phyloP scores from a whole-genome alignment of 2,113 vertebrate species.

The Sclerurus mexicanus region DNA sequence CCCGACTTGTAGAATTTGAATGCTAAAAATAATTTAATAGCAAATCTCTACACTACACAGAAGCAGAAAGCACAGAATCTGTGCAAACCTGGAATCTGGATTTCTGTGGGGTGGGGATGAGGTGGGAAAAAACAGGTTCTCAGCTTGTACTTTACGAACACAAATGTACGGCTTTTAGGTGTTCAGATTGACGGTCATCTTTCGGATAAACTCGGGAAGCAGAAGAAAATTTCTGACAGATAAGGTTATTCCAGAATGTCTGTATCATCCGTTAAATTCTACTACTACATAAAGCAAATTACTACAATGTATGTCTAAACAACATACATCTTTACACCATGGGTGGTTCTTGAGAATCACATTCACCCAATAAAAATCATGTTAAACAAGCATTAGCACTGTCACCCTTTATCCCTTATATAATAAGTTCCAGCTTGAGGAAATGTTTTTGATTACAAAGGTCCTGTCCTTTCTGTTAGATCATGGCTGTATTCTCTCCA shows the following conservation, averaged over 20 bases:
- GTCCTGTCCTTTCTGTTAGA: slow-evolving; percentile 45
- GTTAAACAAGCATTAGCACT: slow-evolving; percentile 26
- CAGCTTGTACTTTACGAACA: neutral
- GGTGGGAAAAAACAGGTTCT: neutral
- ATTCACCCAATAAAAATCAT: slow-evolving; percentile 47
- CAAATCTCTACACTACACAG: neutral
- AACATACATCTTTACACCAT: slow-evolving; percentile 4
- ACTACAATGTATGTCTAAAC: slow-evolving; percentile 6
- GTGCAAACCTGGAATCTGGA: neutral
- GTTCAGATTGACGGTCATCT: neutral
- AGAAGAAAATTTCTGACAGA: neutral
- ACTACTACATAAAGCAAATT: neutral
- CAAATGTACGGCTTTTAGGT: neutral
- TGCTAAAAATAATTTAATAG: neutral
- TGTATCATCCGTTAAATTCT: neutral
- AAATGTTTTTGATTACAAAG: slow-evolving; percentile 54
- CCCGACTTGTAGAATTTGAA: neutral
- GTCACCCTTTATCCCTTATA: slow-evolving; percentile 41
- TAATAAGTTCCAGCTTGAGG: slow-evolving; percentile 54
- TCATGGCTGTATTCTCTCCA: slow-evolving; percentile 39
- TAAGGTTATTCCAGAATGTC: neutral
- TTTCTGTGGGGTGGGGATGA: neutral
- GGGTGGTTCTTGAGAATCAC: slow-evolving; percentile 20
- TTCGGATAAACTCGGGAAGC: neutral
- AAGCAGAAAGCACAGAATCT: neutral